Evolutionary conservation across 2,888 invertebrate genomes (phyloP), one percentile per base, ranked within the genome.

Genomic region (Theodoxus fluviatilis): DNA sequence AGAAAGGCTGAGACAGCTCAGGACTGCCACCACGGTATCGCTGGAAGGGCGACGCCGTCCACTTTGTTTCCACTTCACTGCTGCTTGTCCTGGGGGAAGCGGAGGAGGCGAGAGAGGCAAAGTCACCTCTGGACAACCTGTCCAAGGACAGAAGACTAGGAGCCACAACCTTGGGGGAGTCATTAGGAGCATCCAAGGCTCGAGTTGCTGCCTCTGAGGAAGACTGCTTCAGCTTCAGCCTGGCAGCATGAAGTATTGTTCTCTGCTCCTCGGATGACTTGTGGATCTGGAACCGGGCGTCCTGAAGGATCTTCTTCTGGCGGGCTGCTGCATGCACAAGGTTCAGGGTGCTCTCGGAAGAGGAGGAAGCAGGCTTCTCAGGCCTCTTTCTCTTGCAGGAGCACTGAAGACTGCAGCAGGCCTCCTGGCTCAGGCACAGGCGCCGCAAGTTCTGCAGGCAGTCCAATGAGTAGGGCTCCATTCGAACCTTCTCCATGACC

Each of bases 261-360:
- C 78, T 79, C n/a, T 78, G 75, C 69, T 83, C 83, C 73, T 82
- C 82, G 38, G 81, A 78, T 35, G 78, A 76, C 15, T 70, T 49
- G 63, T 82, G 78, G 35, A 80, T 66, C 65, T 81, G 81, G 6
- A 84, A 74, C 33, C 78, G 72, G 9, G 82, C 81, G 37, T 83
- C 83, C 33, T 77, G 73, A 22, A 81, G 78, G 18, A 80, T 57
- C 22, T 76, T 76, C 28, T 79, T 66, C 18, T 75, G 75, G n/a
- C 74, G 75, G 33, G 71, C 71, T 25, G 71, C 64, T 6, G 75
- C 72, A 31, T 75, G 71, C 49, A 79, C 79, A 78, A 78, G 78
- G 70, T 78, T 80, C 35, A 78, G 76, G 47, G 74, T 75, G 69
- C 77, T 76, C 22, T 59, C 28, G n/a, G 59, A 55, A 12, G 70